Conservation (phyloP, 2,888 invertebrate species). For the Volucella zonaria region DNA sequence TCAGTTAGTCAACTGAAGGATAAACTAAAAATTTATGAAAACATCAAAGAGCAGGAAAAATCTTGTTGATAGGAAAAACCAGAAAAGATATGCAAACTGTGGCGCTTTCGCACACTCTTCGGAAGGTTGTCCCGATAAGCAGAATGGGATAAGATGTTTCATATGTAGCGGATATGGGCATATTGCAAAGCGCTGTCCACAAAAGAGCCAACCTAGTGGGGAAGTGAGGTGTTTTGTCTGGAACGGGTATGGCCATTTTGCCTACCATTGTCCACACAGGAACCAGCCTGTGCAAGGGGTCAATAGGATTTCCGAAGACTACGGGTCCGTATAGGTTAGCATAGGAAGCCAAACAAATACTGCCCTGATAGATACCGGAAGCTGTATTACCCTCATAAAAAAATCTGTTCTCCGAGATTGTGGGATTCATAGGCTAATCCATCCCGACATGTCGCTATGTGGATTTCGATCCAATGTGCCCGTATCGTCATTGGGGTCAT, state of each 20-base stretch:
- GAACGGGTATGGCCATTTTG: no score
- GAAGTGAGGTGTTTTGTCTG: background rate
- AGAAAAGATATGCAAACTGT: no score
- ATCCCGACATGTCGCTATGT: background rate
- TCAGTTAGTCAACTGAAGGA: no score
- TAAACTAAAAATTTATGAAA: no score
- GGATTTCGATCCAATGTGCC: background rate
- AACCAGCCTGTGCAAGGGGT: background rate
- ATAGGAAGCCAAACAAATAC: no score
- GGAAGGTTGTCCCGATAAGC: background rate
- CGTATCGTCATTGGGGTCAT: background rate
- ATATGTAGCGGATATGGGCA: conserved; percentile 11
- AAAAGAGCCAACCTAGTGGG: background rate
- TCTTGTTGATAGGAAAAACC: background rate
- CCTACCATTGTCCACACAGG: no score
- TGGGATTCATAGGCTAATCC: background rate
- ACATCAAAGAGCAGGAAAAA: no score
- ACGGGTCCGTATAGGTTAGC: background rate
- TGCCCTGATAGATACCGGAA: background rate
- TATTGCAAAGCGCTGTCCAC: background rate
- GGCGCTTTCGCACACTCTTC: no score
- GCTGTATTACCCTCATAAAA: background rate
- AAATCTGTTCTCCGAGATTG: background rate
- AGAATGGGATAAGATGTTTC: conserved; percentile 8
- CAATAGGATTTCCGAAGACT: background rate